These are phyloP conservation scores for Acridotheres tristis DNA, from an alignment of 2,797 vertebrate species.

Conservation along the genomic window DNA sequence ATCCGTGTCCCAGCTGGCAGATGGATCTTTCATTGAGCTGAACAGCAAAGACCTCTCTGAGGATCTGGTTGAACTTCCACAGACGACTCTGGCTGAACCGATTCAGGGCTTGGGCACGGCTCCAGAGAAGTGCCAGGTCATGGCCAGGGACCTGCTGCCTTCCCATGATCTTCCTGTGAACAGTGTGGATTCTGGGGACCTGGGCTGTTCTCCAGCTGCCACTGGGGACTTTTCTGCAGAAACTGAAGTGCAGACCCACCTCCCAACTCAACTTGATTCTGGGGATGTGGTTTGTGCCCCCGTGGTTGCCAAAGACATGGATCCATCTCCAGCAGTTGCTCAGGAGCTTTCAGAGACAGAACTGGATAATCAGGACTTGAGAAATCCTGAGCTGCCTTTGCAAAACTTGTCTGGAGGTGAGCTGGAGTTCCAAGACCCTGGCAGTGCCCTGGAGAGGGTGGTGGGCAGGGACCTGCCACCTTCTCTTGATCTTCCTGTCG, in stretches of 20 bases:
- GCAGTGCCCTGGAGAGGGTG: not conserved
- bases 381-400: not conserved
- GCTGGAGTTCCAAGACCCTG: not conserved
- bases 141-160: not conserved
- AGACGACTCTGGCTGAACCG: rapidly evolving
- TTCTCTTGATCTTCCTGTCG: not conserved
- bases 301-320: not conserved
- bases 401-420: not conserved
- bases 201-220: not conserved
- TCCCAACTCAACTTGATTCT: not conserved
- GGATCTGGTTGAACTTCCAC: not conserved
- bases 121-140: not conserved
- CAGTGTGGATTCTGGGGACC: not conserved
- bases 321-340: not conserved
- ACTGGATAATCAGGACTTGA: not conserved
- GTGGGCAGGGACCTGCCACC: not conserved
- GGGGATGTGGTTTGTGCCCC: not conserved
- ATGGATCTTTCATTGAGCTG: not conserved
- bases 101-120: not conserved
- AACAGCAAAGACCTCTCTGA: not conserved
- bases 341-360: constrained; percentile 1
- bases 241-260: not conserved
- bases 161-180: not conserved
- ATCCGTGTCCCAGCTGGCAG: not conserved
- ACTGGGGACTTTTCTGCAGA: not conserved